Evolutionary conservation across 2,113 vertebrate genomes (phyloP).

Genomic region (Clarias macrocephalus): DNA sequence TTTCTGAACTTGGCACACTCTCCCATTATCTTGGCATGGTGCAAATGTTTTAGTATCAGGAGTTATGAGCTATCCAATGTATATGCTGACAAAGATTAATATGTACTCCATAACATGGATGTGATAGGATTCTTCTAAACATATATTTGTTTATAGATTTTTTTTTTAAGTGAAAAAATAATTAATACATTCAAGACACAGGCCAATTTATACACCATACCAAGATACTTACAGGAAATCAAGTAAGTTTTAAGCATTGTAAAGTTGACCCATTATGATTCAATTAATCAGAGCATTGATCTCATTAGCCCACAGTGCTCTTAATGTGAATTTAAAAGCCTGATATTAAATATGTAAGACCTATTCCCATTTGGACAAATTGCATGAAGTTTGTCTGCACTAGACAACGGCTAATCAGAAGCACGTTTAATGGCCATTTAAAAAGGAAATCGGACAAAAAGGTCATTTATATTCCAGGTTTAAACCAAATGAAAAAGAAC

Average conservation of each 20-base stretch:
- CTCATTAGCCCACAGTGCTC: conserved; percentile 51
- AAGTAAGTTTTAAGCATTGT: not conserved
- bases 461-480: conserved; percentile 60
- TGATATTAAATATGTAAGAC: conserved; percentile 64
- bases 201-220: not conserved
- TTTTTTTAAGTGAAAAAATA: not conserved
- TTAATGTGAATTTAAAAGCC: conserved; percentile 59
- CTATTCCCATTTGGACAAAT: conserved; percentile 65
- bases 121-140: not conserved
- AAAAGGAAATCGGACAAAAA: conserved; percentile 52
- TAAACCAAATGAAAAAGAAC: conserved; percentile 45
- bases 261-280: conserved; percentile 35
- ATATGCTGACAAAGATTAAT: conserved; percentile 39
- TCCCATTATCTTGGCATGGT: conserved; percentile 41
- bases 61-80: conserved; percentile 36
- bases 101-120: not conserved
- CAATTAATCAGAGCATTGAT: conserved; percentile 43
- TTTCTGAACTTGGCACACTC: conserved; percentile 55
- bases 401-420: conserved; percentile 63
- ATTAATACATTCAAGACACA: not conserved
- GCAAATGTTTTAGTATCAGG: conserved; percentile 31
- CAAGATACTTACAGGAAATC: not conserved
- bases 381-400: conserved; percentile 65
- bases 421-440: conserved; percentile 62
- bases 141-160: conserved; percentile 15